Evolutionary conservation across 2,113 vertebrate species (phyloP).

Genomic region (Ploceus nigricollis): DNA sequence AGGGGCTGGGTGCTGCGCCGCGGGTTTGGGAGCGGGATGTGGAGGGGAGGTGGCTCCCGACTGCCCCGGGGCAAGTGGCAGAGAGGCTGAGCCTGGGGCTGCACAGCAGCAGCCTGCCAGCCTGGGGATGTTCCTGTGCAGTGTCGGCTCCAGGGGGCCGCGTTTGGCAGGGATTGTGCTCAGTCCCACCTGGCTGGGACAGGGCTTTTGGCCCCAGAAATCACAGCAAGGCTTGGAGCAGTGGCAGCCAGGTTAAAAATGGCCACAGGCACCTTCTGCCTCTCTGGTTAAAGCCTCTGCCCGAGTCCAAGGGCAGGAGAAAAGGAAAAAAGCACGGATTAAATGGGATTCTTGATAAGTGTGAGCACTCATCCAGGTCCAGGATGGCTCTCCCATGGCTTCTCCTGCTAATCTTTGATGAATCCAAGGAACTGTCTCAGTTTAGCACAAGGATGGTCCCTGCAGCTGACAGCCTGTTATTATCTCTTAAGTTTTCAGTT

Average conservation of each 20-base stretch:
- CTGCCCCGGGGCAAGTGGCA: not conserved
- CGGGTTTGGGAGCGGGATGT: rapidly evolving
- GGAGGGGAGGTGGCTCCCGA: not conserved
- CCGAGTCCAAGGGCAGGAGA: not conserved
- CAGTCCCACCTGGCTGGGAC: not conserved
- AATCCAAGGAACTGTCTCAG: not conserved
- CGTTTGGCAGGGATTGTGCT: not conserved
- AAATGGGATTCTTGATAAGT: not conserved
- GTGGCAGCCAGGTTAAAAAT: not conserved
- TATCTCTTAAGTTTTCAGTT: not conserved
- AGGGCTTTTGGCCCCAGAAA: not conserved
- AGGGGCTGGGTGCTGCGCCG: rapidly evolving
- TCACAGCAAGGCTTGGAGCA: not conserved
- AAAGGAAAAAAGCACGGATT: rapidly evolving
- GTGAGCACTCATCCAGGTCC: not conserved
- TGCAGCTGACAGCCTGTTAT: not conserved
- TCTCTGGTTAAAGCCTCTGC: not conserved
- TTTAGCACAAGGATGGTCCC: not conserved
- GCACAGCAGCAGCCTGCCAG: not conserved
- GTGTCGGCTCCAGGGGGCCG: not conserved
- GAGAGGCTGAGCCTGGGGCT: not conserved
- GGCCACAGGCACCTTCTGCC: not conserved
- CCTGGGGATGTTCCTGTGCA: rapidly evolving
- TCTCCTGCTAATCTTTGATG: not conserved
- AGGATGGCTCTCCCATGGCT: not conserved